A percentile compares a stretch with the other conserved stretches of the same genome.
Conservation (phyloP, 2,113 vertebrate species). For the Onychorhynchus coronatus region DNA sequence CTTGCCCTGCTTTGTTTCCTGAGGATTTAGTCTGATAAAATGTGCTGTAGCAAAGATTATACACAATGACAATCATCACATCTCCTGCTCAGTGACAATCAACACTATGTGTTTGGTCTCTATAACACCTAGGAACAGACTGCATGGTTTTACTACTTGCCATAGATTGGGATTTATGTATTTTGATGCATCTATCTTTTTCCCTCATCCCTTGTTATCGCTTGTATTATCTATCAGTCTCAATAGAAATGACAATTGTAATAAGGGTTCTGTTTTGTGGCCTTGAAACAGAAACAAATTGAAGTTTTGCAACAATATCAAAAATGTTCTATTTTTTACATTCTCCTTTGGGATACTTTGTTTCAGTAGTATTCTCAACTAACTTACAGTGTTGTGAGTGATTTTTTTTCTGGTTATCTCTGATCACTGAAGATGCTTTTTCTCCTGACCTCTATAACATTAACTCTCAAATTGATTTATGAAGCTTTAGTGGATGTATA, state of each 20-base stretch:
- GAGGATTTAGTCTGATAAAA: not conserved
- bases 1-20: not conserved
- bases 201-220: not conserved
- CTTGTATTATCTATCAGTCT: not conserved
- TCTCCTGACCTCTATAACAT: conserved; percentile 13
- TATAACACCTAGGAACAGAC: not conserved
- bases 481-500: conserved; percentile 17
- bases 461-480: conserved; percentile 61
- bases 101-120: not conserved
- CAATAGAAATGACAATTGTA: not conserved
- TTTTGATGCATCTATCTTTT: not conserved
- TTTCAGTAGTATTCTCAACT: not conserved
- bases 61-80: accelerated
- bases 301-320: not conserved
- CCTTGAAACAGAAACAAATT: not conserved
- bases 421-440: conserved; percentile 8
- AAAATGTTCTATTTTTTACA: not conserved
- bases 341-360: not conserved
- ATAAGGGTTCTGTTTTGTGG: not conserved
- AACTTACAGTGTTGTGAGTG: not conserved
- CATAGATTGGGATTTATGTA: not conserved
- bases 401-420: conserved; percentile 39
- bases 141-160: not conserved
- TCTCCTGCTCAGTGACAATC: not conserved
- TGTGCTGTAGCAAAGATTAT: not conserved